Evolutionary conservation across 2,113 vertebrate species (phyloP).

Genomic region (Acrocephalus arundinaceus): DNA sequence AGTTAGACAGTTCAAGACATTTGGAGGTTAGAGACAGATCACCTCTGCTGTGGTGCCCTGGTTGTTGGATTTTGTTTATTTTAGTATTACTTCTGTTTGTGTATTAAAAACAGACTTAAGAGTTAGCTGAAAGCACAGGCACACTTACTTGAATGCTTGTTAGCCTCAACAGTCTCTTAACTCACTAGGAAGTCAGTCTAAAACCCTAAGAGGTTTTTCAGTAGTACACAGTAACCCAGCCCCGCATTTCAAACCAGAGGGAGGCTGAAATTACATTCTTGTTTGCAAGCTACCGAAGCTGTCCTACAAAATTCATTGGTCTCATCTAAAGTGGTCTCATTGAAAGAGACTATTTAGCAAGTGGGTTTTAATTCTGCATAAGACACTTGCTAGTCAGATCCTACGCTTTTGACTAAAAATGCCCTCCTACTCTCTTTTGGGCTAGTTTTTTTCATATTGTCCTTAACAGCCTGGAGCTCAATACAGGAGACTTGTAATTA

Average conservation of each 20-base stretch:
- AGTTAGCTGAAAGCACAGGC: conserved; percentile 27
- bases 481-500: background rate
- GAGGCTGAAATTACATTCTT: background rate
- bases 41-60: background rate
- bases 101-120: background rate
- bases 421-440: background rate
- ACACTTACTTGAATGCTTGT: background rate
- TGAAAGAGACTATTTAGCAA: background rate
- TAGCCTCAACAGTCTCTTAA: background rate
- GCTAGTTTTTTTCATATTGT: background rate
- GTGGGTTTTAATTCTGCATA: background rate
- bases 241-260: background rate
- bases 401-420: background rate
- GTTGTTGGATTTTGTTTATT: background rate
- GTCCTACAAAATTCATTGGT: background rate
- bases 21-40: background rate
- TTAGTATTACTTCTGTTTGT: background rate
- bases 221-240: background rate
- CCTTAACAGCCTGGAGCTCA: background rate
- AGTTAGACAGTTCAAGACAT: background rate
- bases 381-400: conserved; percentile 4
- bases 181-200: background rate
- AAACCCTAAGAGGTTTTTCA: background rate
- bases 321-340: background rate
- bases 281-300: background rate